Conservation (phyloP, 2,797 vertebrate species). For the Nannoperca australis region DNA sequence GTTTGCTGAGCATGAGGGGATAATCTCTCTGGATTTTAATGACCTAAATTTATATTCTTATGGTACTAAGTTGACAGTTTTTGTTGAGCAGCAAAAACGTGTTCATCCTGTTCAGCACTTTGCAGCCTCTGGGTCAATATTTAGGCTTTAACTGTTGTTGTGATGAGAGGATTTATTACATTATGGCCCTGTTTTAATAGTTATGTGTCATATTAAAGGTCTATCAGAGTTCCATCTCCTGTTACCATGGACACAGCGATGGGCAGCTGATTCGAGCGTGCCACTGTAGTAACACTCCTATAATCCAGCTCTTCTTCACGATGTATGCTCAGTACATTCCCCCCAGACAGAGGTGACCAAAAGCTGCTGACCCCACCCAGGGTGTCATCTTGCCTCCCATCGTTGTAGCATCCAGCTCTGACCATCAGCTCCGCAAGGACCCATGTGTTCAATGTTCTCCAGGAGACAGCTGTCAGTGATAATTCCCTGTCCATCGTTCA, state of each 20-base stretch:
- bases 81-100: neutral
- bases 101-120: neutral
- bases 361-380: constrained; percentile 32
- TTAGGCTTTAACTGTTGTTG: neutral
- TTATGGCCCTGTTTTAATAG: neutral
- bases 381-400: constrained; percentile 19
- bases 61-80: neutral
- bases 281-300: constrained; percentile 39
- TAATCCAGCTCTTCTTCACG: constrained; percentile 39
- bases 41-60: neutral
- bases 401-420: constrained; percentile 7
- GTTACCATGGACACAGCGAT: constrained; percentile 34
- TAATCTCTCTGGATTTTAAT: constrained; percentile 1
- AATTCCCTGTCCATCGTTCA: neutral
- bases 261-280: constrained; percentile 41
- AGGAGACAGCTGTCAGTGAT: constrained; percentile 41
- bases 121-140: neutral
- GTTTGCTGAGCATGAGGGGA: neutral
- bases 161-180: neutral
- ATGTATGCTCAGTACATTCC: constrained; percentile 19
- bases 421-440: constrained; percentile 6
- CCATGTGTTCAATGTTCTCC: constrained; percentile 22
- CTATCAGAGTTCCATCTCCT: neutral
- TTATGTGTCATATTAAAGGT: neutral
- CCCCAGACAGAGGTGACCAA: constrained; percentile 45